Evolutionary conservation across 2,113 vertebrate species (phyloP).

Genomic region (Maccullochella peelii): DNA sequence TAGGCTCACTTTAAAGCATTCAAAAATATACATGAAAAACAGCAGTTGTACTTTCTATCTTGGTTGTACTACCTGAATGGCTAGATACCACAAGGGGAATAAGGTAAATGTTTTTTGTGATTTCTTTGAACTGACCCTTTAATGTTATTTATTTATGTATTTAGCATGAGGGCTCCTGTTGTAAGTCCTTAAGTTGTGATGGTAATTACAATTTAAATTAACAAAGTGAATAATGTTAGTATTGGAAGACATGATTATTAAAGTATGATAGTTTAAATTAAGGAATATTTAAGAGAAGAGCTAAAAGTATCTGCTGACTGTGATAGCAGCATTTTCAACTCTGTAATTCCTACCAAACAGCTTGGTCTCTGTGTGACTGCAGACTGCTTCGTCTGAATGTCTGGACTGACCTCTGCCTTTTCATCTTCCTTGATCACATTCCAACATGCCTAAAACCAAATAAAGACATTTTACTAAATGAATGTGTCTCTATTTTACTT

Average conservation of each 20-base stretch:
- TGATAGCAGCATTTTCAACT: background rate
- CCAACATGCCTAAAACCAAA: slow-evolving; percentile 82
- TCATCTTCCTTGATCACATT: slow-evolving; percentile 59
- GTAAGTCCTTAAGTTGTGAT: too few species aligned
- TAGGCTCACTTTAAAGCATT: background rate
- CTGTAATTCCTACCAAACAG: background rate
- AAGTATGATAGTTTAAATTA: background rate
- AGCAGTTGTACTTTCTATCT: background rate
- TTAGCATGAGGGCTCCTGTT: background rate
- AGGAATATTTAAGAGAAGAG: slow-evolving; percentile 2
- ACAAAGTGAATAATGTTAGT: background rate
- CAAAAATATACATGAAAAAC: background rate
- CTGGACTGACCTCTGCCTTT: slow-evolving; percentile 34
- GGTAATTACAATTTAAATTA: background rate
- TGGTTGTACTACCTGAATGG: too few species aligned
- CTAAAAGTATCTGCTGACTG: background rate
- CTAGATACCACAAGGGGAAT: too few species aligned
- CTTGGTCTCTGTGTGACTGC: slow-evolving; percentile 56
- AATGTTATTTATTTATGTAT: slow-evolving; percentile 54
- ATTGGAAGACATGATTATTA: background rate
- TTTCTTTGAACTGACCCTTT: slow-evolving; percentile 29
- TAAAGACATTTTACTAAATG: slow-evolving; percentile 70
- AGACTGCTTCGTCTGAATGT: slow-evolving; percentile 10
- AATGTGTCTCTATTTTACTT: background rate
- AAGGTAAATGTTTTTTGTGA: background rate